A percentile compares a stretch with the other conserved stretches of the same genome.
phyloP scores from a whole-genome alignment of 2,113 vertebrate species.

The Madoqua kirkii region DNA sequence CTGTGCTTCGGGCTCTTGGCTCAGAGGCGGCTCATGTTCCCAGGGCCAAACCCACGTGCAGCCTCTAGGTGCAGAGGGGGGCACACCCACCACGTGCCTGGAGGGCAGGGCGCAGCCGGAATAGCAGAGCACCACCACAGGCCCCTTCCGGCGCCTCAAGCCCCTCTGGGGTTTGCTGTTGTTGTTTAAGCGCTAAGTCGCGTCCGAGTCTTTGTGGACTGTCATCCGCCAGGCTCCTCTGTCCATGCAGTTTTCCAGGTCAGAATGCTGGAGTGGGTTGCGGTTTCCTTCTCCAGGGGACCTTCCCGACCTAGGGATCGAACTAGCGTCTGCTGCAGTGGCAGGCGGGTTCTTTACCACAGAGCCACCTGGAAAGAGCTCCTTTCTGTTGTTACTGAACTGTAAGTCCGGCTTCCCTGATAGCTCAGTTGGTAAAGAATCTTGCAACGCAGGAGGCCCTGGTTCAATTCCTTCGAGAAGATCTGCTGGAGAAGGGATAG shows the following conservation, averaged over 20 bases:
- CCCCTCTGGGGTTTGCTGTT: not conserved
- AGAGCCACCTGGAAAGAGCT: not conserved
- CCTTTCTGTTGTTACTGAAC: not conserved
- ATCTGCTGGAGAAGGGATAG: not conserved
- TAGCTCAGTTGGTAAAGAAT: not conserved
- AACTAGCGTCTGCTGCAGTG: not conserved
- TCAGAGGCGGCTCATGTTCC: not conserved
- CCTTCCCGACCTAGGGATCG: not conserved
- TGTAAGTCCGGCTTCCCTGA: not conserved
- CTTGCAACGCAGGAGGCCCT: not conserved
- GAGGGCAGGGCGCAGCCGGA: not conserved
- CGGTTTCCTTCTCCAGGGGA: not conserved
- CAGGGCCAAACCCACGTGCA: not conserved
- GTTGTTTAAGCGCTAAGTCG: not conserved
- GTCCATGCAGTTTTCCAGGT: not conserved
- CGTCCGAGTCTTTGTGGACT: not conserved
- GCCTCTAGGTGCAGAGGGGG: not conserved
- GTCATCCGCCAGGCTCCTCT: not conserved
- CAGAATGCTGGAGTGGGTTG: not conserved
- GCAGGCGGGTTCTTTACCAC: not conserved
- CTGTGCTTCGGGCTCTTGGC: not conserved
- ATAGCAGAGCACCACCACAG: accelerated
- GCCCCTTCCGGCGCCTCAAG: not conserved
- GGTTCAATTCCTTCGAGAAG: not conserved
- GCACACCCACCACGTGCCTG: not conserved